Percentiles rank a stretch among this genome's conserved stretches.
Evolutionary conservation across 2,113 vertebrate genomes (phyloP).

Genomic region (Nesogale talazaci): DNA sequence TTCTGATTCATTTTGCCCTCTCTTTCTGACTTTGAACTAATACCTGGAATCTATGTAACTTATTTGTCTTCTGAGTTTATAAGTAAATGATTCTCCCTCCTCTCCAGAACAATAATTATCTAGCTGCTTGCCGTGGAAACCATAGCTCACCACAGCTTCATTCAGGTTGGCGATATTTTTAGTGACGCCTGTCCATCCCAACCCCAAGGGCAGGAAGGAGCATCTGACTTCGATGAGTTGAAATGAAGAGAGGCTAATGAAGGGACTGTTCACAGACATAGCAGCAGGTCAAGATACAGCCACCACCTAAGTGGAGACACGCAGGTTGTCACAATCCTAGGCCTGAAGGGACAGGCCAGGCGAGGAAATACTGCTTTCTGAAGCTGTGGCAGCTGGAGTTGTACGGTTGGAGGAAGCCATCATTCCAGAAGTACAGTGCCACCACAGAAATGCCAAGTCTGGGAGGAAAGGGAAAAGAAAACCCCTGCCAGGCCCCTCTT

Average conservation of each 20-base stretch:
- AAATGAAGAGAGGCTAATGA: background rate
- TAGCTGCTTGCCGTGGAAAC: background rate
- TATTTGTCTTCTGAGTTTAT: slow-evolving; percentile 29
- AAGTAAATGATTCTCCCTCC: background rate
- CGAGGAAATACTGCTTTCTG: background rate
- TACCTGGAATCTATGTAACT: slow-evolving; percentile 17
- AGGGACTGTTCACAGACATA: background rate
- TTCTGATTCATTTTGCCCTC: slow-evolving; percentile 52
- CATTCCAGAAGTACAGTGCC: rapidly evolving
- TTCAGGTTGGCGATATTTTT: background rate
- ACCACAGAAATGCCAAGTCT: rapidly evolving
- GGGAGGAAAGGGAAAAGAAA: background rate
- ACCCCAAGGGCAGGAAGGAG: background rate
- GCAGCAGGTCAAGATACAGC: background rate
- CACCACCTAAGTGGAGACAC: background rate
- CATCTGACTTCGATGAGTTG: background rate
- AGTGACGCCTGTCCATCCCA: background rate
- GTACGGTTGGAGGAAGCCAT: rapidly evolving
- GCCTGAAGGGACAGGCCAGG: too few relatives aligned
- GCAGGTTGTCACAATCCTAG: background rate
- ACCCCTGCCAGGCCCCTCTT: background rate
- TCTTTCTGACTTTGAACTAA: slow-evolving; percentile 49
- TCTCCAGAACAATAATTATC: background rate
- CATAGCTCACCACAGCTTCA: background rate
- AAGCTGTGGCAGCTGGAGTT: background rate